phyloP scores from a whole-genome alignment of 2,113 vertebrate species.

The Heloderma charlesbogerti region DNA sequence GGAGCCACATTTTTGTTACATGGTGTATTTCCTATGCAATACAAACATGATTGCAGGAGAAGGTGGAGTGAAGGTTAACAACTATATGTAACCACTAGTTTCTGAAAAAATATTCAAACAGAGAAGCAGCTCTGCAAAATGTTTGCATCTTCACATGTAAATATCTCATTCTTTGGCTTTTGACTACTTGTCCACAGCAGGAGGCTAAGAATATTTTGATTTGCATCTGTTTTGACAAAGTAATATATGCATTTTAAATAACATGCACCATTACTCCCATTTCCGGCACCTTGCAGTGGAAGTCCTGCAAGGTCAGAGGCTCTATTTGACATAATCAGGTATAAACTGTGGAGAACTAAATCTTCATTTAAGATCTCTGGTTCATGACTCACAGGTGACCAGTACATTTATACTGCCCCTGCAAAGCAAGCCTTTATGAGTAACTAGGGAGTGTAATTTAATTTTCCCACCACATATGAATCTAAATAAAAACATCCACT shows the following conservation, averaged over 20 bases:
- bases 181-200: constrained; percentile 39
- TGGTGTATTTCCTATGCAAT: not conserved
- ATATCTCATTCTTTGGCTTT: constrained; percentile 59
- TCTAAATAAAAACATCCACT: constrained; percentile 55
- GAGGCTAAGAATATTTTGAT: constrained; percentile 57
- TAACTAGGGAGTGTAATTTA: constrained; percentile 39
- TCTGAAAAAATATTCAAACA: constrained; percentile 60
- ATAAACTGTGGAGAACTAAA: constrained; percentile 30
- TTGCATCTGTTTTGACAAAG: constrained; percentile 61
- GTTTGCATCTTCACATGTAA: constrained; percentile 69
- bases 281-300: constrained; percentile 46
- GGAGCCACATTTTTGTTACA: constrained; percentile 46
- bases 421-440: constrained; percentile 42
- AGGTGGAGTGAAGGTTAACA: constrained; percentile 24
- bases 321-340: constrained; percentile 39
- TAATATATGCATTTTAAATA: constrained; percentile 52
- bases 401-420: constrained; percentile 41
- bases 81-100: not conserved
- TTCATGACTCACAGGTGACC: constrained; percentile 49
- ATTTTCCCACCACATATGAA: constrained; percentile 46
- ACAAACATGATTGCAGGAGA: not conserved
- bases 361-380: constrained; percentile 30
- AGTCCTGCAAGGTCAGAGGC: constrained; percentile 38
- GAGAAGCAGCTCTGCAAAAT: constrained; percentile 62
- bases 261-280: constrained; percentile 31